Conservation (phyloP, 2,888 invertebrate genomes). For the Tenthredo mesomela region DNA sequence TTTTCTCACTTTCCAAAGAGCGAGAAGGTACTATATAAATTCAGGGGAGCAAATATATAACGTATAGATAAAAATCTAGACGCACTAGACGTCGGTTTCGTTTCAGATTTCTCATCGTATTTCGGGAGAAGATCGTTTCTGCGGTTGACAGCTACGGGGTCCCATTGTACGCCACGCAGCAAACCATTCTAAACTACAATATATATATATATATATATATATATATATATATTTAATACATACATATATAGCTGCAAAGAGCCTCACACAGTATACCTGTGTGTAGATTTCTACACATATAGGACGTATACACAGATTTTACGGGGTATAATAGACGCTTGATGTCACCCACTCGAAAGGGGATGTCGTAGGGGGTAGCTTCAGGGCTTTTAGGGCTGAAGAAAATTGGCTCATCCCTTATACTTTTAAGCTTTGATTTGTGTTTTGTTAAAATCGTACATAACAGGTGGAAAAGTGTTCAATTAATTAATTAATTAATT, state of each 20-base stretch:
- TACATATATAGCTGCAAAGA: too few species aligned
- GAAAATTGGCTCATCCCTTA: constrained; percentile 3
- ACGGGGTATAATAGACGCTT: neutral
- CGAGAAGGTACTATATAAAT: neutral
- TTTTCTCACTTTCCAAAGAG: neutral
- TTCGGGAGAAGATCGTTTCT: constrained; percentile 33
- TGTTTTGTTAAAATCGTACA: neutral
- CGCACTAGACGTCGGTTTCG: constrained; percentile 1
- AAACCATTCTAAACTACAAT: neutral
- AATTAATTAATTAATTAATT: neutral
- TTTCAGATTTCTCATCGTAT: constrained; percentile 43
- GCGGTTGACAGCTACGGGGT: constrained; percentile 38
- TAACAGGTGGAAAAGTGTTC: neutral
- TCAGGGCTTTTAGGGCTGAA: neutral
- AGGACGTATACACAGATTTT: neutral
- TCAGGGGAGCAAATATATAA: neutral
- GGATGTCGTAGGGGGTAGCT: neutral
- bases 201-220: neutral
- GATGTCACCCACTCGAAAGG: constrained; percentile 2
- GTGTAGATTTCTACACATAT: neutral
- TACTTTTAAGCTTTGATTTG: neutral
- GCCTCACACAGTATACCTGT: too few species aligned
- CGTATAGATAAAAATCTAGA: neutral
- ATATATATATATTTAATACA: neutral
- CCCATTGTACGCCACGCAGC: neutral